Evolutionary conservation across 2,113 vertebrate species (phyloP), one percentile per base, ranked within the genome.

Genomic region (Mungos mungo): DNA sequence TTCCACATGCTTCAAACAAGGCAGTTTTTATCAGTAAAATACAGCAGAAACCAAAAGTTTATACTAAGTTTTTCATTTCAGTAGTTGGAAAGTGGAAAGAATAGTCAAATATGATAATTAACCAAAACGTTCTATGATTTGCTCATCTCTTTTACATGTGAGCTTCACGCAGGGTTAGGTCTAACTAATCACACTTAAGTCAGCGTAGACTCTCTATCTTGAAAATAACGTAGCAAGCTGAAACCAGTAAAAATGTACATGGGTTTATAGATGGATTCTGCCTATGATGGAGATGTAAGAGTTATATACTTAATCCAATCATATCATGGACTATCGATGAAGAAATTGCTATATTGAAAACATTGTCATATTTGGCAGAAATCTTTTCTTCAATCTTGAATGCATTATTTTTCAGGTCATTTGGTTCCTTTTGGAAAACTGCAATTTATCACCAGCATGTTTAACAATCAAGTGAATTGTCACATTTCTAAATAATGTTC

Each of bases 311-410:
- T 97, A 97, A 98, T 54, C n/a, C 88, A 98, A 97, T 97, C 98
- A 97, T 96, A 97, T 98, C 90, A 92, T 96, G 96, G 88, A n/a
- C 85, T 97, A 87, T 98, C 97, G 97, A 97, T 98, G 97, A 95
- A 90, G 79, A 96, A 97, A 97, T 90, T 95, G 97, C 91, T 95
- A 95, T 94, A 95, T 95, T 97, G 93, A 98, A 90, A 97, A 38
- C 87, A 97, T 95, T 89, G 45, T 94, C 83, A 69, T 38, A 90
- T 96, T 92, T 95, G 65, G 45, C 50, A 96, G 65, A 95, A 81
- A 65, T 38, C 2, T 72, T 87, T 72, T 97, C 87, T 96, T 93
- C 41, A 92, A 80, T 95, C 1, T 35, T 92, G 97, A 77, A 95
- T 96, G 66, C 0, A 91, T 95, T 93, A 66, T 65, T 76, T 97